phyloP scores from a whole-genome alignment of 2,113 vertebrate species.

The Nansenia antarctica region DNA sequence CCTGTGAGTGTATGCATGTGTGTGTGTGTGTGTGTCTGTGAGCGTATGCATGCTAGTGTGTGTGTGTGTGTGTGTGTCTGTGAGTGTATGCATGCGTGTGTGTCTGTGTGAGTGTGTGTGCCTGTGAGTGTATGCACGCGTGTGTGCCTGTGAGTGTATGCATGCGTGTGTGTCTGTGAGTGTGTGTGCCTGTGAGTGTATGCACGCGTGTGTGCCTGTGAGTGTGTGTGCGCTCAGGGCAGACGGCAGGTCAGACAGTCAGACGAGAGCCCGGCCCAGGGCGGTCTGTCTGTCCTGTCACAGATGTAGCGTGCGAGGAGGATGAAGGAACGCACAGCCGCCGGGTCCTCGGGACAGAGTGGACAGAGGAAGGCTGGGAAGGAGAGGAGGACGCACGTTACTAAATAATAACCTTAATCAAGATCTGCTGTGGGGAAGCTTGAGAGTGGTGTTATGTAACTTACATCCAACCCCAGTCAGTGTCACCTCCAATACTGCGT shows the following conservation, averaged over 20 bases:
- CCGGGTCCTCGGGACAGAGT: background rate
- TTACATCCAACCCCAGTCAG: background rate
- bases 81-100: no score
- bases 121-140: no score
- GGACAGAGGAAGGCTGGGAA: background rate
- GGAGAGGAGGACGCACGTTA: background rate
- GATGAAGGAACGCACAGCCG: background rate
- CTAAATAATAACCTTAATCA: conserved; percentile 8
- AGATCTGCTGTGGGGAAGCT: conserved; percentile 6
- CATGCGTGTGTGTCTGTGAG: background rate
- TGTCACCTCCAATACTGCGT: background rate
- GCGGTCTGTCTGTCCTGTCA: background rate
- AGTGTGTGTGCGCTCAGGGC: background rate
- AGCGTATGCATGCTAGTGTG: no score
- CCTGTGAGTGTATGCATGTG: no score
- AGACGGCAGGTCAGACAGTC: conserved; percentile 1
- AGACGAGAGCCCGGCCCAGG: background rate
- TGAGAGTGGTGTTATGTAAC: background rate
- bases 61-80: no score
- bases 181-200: background rate
- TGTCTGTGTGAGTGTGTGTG: no score
- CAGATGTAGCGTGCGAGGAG: background rate
- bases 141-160: no score
- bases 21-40: no score
- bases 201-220: conserved; percentile 8